Evolutionary conservation across 2,888 invertebrate genomes (phyloP).

Genomic region (Eristalinus aeneus): DNA sequence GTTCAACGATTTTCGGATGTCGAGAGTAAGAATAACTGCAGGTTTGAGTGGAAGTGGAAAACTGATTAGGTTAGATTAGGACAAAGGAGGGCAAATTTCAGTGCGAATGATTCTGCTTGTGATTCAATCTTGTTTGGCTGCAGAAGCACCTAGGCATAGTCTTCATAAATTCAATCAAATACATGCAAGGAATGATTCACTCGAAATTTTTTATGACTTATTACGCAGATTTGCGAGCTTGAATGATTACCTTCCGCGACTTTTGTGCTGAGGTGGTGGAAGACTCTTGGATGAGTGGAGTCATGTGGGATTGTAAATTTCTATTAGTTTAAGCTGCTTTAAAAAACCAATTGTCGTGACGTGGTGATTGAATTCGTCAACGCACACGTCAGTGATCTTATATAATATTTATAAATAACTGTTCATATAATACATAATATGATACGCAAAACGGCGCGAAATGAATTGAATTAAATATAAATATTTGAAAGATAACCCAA

Average conservation of each 20-base stretch:
- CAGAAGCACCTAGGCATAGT: neutral
- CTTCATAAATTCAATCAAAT: neutral
- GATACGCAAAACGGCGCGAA: no score
- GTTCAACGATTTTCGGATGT: neutral
- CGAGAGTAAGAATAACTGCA: neutral
- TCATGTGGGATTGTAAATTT: no score
- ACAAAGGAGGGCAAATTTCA: neutral
- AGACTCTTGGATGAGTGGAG: no score
- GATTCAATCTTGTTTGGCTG: neutral
- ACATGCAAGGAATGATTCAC: neutral
- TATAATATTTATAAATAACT: no score
- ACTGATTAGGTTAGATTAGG: neutral
- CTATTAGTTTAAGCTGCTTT: no score
- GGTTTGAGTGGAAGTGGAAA: neutral
- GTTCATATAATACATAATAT: no score
- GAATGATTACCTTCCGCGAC: neutral
- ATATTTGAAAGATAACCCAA: no score
- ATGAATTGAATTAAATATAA: no score
- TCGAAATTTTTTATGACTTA: neutral
- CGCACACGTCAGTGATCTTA: no score
- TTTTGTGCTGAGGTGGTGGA: neutral
- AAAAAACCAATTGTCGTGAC: no score
- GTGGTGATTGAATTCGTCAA: no score
- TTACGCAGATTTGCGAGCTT: neutral
- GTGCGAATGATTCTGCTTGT: neutral